Conservation (phyloP, 2,113 vertebrate genomes). For the Cephalopholis sonnerati region DNA sequence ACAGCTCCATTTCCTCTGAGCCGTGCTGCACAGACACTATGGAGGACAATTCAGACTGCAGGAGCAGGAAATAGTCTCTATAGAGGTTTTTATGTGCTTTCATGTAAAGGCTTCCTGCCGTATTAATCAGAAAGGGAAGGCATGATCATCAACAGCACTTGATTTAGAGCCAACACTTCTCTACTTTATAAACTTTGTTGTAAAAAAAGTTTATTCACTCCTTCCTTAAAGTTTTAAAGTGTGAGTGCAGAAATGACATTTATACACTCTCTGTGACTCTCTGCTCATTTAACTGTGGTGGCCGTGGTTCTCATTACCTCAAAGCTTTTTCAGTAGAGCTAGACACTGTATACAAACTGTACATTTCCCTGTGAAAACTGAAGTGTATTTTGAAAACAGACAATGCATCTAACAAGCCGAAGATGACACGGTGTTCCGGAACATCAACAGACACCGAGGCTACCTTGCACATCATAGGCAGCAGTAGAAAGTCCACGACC, state of each 20-base stretch:
- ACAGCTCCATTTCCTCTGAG: conserved; percentile 61
- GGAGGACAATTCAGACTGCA: conserved; percentile 32
- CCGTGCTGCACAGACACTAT: conserved; percentile 21
- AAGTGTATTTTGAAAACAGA: no score
- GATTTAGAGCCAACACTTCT: conserved; percentile 44
- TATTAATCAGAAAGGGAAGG: conserved; percentile 41
- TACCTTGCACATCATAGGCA: no score
- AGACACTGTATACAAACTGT: no score
- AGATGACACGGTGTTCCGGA: no score
- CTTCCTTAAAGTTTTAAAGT: conserved; percentile 31
- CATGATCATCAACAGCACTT: conserved; percentile 34
- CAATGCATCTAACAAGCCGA: no score
- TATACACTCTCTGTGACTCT: neutral
- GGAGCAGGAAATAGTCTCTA: conserved; percentile 36
- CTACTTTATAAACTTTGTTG: conserved; percentile 10
- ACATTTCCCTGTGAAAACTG: no score
- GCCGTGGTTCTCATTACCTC: conserved; percentile 57
- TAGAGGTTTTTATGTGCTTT: conserved; percentile 31
- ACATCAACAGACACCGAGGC: no score
- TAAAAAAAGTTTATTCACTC: conserved; percentile 49
- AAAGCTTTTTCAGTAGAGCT: conserved; percentile 12
- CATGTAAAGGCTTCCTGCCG: conserved; percentile 42
- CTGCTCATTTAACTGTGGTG: conserved; percentile 48
- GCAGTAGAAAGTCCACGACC: no score
- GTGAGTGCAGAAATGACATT: conserved; percentile 6